These are phyloP conservation scores for Scomber colias DNA, from an alignment of 2,113 vertebrate species.

Conservation along the genomic window DNA sequence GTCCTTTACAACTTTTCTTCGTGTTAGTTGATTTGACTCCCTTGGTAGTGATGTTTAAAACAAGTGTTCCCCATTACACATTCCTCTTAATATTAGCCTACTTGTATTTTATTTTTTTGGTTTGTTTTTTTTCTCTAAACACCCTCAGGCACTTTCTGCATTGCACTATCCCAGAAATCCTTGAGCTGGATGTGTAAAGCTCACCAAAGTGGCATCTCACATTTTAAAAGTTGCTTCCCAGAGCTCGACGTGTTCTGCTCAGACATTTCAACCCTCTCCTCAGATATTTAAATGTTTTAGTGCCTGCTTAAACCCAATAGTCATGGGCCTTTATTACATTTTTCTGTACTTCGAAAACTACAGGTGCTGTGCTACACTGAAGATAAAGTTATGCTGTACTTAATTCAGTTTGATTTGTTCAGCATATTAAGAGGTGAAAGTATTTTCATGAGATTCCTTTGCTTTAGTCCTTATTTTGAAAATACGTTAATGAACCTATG, in stretches of 20 bases:
- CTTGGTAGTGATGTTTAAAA: slow-evolving; percentile 5
- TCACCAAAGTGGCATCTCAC: slow-evolving; percentile 2
- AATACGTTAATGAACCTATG: neutral
- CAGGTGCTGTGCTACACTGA: slow-evolving; percentile 17
- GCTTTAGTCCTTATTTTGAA: neutral
- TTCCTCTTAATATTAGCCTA: slow-evolving; percentile 24
- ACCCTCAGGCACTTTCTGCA: slow-evolving; percentile 18
- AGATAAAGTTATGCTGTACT: neutral
- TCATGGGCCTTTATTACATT: neutral
- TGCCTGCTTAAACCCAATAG: slow-evolving; percentile 13
- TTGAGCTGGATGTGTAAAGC: slow-evolving; percentile 28
- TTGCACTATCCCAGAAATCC: slow-evolving; percentile 19
- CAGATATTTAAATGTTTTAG: slow-evolving; percentile 64
- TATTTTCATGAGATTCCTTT: neutral
- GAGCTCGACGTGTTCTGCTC: slow-evolving; percentile 36
- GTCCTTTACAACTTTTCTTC: slow-evolving; percentile 9
- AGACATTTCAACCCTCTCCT: slow-evolving; percentile 47
- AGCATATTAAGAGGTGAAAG: too few species aligned
- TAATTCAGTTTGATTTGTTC: neutral
- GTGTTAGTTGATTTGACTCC: slow-evolving; percentile 18
- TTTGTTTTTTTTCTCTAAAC: slow-evolving; percentile 7
- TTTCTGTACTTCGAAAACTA: neutral
- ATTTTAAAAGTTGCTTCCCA: slow-evolving; percentile 34
- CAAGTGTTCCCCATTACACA: neutral
- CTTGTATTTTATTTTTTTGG: slow-evolving; percentile 30